Evolutionary conservation across 2,888 invertebrate species (phyloP), one percentile per base, ranked within the genome.

Genomic region (Taenaris catops): DNA sequence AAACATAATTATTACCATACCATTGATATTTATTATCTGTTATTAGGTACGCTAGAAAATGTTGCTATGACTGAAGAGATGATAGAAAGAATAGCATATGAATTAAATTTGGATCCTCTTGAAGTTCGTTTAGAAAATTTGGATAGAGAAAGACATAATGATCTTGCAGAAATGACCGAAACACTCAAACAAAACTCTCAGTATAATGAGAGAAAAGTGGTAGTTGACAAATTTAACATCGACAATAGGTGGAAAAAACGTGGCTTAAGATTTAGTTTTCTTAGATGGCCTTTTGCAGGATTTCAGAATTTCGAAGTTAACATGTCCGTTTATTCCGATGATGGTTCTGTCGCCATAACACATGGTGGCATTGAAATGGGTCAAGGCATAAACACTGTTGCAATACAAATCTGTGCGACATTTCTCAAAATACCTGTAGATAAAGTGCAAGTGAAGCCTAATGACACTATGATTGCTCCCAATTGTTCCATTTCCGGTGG

Each of bases 291-390:
- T 0, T 40, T 48, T 1, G 72, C 91, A 1, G 51, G 68, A 0
- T 63, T 83, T 16, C 63, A 74, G 19, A 88, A 89, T 26, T 91
- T 73, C 44, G 81, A 89, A 26, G 89, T 91, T 0, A 76, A 90
- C 7, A 79, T 94, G 6, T 86, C 91, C 0, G 89, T 96, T 31
- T 94, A 91, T 54, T 91, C 91, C 10, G 87, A 88, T 2, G 93
- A 94, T 60, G 94, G 91, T 0, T 90, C 91, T 0, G 92, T 96
- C 1, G 84, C 91, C 0, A 74, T 96, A 3, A 75, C 89, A 0
- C 94, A 94, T 48, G 92, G 92, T 9, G 93, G 93, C 1, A 79
- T 92, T 16, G 94, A 94, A 78, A 90, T 92, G 58, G 96, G 96
- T 0, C 96, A 96, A 78, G 96, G 95, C 4, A 88, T 94, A 26